These are phyloP conservation scores for Neoarius graeffei DNA, from an alignment of 2,113 vertebrate species.

Conservation along the genomic window DNA sequence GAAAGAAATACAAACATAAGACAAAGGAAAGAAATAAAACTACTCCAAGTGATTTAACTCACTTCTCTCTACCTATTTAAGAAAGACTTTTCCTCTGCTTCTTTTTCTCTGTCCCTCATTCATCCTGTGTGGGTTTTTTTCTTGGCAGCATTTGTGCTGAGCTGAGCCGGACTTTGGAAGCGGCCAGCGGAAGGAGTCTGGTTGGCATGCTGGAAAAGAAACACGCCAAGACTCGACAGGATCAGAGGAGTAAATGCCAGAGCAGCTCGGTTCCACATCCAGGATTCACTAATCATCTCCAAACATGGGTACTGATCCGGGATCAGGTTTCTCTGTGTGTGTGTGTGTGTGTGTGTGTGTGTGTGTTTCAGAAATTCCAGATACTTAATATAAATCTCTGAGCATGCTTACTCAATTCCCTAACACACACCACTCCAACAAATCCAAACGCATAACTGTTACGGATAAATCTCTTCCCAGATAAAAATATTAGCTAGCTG, in stretches of 20 bases:
- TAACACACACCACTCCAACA: neutral
- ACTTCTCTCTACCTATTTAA: neutral
- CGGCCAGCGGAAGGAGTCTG: slow-evolving; percentile 26
- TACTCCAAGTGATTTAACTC: neutral
- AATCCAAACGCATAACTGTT: neutral
- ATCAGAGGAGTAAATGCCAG: neutral
- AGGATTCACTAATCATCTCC: slow-evolving; percentile 8
- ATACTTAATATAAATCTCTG: neutral
- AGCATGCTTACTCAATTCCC: neutral
- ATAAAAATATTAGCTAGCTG: neutral
- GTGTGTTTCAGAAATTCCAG: neutral
- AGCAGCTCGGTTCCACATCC: slow-evolving; percentile 1
- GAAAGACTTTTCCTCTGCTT: neutral
- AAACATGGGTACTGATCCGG: neutral
- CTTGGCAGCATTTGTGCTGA: slow-evolving; percentile 16
- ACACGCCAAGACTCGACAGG: slow-evolving; percentile 1
- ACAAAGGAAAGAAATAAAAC: neutral
- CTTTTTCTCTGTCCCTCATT: neutral
- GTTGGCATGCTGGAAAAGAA: slow-evolving; percentile 12
- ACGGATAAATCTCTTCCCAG: neutral
- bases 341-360: neutral
- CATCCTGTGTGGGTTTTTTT: slow-evolving; percentile 11
- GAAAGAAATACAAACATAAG: neutral
- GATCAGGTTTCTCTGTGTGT: neutral
- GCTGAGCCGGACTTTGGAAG: slow-evolving; percentile 34